Conservation (phyloP, 2,797 vertebrate species). For the Lagodon rhomboides region DNA sequence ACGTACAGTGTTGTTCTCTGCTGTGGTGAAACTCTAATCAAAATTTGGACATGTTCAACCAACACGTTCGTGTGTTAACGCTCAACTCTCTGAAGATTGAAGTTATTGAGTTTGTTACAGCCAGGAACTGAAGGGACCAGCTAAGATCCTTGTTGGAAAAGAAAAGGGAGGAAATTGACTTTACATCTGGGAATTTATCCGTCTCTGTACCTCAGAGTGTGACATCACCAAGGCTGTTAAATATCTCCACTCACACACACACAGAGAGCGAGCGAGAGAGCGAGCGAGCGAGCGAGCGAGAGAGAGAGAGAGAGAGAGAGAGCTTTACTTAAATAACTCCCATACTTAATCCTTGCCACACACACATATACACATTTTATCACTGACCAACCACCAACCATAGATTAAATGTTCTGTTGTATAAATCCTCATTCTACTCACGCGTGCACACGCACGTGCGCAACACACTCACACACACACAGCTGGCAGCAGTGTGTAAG, state of each 20-base stretch:
- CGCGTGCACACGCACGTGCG: background rate
- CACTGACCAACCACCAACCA: slow-evolving; percentile 16
- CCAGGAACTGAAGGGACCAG: too few species aligned
- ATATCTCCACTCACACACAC: background rate
- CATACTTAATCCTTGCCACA: slow-evolving; percentile 40
- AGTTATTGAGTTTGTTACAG: too few species aligned
- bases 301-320: background rate
- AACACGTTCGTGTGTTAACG: too few species aligned
- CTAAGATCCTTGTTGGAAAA: background rate
- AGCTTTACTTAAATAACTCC: slow-evolving; percentile 38
- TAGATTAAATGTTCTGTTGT: slow-evolving; percentile 51
- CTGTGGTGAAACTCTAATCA: too few species aligned
- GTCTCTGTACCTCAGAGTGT: background rate
- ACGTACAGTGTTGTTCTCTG: background rate
- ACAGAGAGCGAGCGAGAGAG: background rate
- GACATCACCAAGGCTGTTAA: slow-evolving; percentile 4
- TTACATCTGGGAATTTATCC: too few species aligned
- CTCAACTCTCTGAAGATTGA: too few species aligned
- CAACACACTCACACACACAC: slow-evolving; percentile 16
- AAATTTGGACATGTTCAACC: too few species aligned
- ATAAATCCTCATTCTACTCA: slow-evolving; percentile 3
- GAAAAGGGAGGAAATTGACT: background rate
- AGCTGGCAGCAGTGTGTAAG: slow-evolving; percentile 1
- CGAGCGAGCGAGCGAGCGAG: too few species aligned
- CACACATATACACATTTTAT: slow-evolving; percentile 10